Base-by-base conservation (phyloP, 2,888 invertebrate species). In the Eilema griseolum region DNA sequence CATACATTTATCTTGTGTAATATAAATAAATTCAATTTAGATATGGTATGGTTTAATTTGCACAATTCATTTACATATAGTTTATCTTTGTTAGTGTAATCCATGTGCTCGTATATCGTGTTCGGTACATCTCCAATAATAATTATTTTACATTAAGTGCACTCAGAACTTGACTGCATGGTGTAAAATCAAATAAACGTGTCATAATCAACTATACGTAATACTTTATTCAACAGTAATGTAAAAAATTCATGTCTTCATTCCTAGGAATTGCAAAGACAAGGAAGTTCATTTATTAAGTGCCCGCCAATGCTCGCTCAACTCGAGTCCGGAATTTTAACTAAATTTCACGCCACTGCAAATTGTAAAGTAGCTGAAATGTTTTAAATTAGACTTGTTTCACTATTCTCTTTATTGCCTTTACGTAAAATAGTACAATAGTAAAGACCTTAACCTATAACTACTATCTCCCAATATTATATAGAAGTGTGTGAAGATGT, bases 221-320 rank as follows among this genome's bases (percentile, higher is more conserved):
- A 26, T n/a, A 62, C 11, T 62, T 37, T 66, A 41, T 66, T n/a
- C 26, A 37, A n/a, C 46, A 12, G 8, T 61, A 69, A 61, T 65
- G 52, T 26, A 56, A n/a, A 26, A 33, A 69, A 61, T n/a, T 65
- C 60, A 61, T 26, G 52, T 60, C 67, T 67, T 37, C 61, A 67
- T 63, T 77, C 67, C 64, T 75, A 73, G 65, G 67, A 77, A 81
- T 84, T 71, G 77, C 81, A 82, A 84, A 83, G 86, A 86, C 86
- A 85, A 82, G 83, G 82, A 87, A 84, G 81, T 88, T 88, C 84
- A 85, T 88, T 88, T 84, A 88, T 86, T 86, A 87, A 88, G 85
- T 89, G 85, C 81, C 82, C 82, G 80, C 83, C 85, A 83, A 85
- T 85, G 81, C 81, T 79, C 78, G 81, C 78, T 81, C 82, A 79